Conservation (phyloP, 2,888 invertebrate species). For the Galeopsomyia nigrocyanea region DNA sequence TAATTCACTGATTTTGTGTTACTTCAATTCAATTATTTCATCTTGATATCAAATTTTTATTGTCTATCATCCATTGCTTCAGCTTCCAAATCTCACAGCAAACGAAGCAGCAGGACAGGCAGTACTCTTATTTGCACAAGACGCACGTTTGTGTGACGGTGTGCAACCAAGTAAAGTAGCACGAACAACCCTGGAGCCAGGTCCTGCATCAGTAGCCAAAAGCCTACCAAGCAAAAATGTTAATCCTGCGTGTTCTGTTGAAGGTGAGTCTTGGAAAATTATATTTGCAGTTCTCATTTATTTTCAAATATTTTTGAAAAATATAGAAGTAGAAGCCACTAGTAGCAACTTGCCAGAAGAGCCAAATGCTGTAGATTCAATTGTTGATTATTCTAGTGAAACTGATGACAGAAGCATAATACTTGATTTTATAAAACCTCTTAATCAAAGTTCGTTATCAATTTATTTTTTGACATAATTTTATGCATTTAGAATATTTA, state of each 20-base stretch:
- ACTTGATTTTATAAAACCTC: slow-evolving; percentile 39
- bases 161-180: slow-evolving; percentile 80
- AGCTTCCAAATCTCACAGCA: slow-evolving; percentile 82
- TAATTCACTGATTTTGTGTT: neutral
- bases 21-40: neutral
- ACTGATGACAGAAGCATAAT: slow-evolving; percentile 45
- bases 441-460: slow-evolving; percentile 41
- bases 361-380: slow-evolving; percentile 20
- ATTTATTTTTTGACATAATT: slow-evolving; percentile 14
- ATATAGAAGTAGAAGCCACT: slow-evolving; percentile 14
- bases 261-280: slow-evolving; percentile 57
- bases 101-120: slow-evolving; percentile 94
- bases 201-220: slow-evolving; percentile 64
- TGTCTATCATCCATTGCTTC: slow-evolving; percentile 44
- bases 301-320: neutral
- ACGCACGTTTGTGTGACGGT: slow-evolving; percentile 85
- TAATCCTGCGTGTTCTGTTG: slow-evolving; percentile 66
- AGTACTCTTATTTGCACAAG: slow-evolving; percentile 86
- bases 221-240: slow-evolving; percentile 66
- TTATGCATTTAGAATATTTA: slow-evolving; percentile 12
- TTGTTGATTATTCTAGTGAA: slow-evolving; percentile 44
- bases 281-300: neutral
- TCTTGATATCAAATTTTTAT: slow-evolving; percentile 7
- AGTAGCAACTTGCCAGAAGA: slow-evolving; percentile 21
- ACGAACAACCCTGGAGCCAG: slow-evolving; percentile 71